Percentiles rank a stretch among this genome's conserved stretches.
Evolutionary conservation across 2,113 vertebrate species (phyloP).

Genomic region (Gulo gulo): DNA sequence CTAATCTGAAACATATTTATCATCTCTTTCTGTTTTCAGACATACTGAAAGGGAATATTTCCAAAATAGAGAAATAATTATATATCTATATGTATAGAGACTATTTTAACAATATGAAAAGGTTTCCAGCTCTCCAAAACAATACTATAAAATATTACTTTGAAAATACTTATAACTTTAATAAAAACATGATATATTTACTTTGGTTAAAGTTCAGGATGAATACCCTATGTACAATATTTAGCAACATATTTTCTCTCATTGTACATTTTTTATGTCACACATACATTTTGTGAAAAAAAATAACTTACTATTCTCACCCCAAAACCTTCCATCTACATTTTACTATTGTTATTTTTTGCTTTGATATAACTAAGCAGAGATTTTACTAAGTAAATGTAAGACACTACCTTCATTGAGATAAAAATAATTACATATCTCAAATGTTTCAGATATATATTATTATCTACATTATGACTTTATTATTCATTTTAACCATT

Average conservation of each 20-base stretch:
- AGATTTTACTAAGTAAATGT: background rate
- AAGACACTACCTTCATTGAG: background rate
- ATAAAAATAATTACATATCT: background rate
- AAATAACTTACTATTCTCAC: background rate
- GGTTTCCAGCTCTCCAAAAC: background rate
- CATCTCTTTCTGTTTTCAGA: background rate
- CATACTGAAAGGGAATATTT: background rate
- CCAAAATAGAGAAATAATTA: background rate
- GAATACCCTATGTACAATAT: background rate
- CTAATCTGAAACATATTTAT: background rate
- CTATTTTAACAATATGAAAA: background rate
- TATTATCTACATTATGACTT: background rate
- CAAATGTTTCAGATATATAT: background rate
- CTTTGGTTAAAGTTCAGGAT: background rate
- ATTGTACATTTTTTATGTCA: background rate
- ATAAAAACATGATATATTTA: background rate
- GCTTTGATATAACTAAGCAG: background rate
- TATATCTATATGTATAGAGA: background rate
- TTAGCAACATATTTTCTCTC: background rate
- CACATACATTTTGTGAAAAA: background rate
- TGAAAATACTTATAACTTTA: background rate
- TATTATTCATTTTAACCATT: background rate
- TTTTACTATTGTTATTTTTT: background rate
- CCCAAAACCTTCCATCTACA: background rate
- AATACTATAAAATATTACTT: background rate